Evolutionary conservation across 2,797 vertebrate species (phyloP).

Genomic region (Capromys pilorides): DNA sequence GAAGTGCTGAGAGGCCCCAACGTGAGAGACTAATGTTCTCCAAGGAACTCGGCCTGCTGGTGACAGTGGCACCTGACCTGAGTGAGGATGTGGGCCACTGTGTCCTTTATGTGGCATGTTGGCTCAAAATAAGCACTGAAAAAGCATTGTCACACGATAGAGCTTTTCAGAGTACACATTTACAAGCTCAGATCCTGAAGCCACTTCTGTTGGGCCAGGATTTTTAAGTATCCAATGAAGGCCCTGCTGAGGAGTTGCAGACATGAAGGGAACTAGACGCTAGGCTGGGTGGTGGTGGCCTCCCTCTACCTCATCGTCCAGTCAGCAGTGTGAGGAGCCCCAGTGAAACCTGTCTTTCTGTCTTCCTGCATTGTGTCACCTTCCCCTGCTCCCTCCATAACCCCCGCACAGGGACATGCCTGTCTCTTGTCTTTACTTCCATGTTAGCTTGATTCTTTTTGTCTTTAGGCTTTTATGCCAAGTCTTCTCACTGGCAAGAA

Average conservation of each 20-base stretch:
- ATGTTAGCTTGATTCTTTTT: background rate
- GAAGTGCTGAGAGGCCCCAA: constrained; percentile 16
- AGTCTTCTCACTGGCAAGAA: background rate
- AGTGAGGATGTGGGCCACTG: background rate
- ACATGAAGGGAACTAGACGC: too few species aligned
- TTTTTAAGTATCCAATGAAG: background rate
- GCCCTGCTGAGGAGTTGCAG: background rate
- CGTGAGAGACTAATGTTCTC: constrained; percentile 63
- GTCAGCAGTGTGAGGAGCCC: background rate
- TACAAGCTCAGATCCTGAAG: background rate
- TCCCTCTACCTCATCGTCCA: fast-evolving
- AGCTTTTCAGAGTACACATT: background rate
- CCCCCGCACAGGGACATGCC: background rate
- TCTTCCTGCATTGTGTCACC: background rate
- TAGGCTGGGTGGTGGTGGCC: background rate
- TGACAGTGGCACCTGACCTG: background rate
- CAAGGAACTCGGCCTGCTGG: background rate
- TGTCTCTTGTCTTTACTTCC: background rate
- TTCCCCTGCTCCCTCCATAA: background rate
- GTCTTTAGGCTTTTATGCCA: background rate
- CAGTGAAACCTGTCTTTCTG: background rate
- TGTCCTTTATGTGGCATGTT: background rate
- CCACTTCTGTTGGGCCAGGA: background rate
- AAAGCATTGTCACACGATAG: background rate
- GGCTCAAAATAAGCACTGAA: background rate